Conservation (phyloP, 2,797 vertebrate species). For the Chelon auratus region DNA sequence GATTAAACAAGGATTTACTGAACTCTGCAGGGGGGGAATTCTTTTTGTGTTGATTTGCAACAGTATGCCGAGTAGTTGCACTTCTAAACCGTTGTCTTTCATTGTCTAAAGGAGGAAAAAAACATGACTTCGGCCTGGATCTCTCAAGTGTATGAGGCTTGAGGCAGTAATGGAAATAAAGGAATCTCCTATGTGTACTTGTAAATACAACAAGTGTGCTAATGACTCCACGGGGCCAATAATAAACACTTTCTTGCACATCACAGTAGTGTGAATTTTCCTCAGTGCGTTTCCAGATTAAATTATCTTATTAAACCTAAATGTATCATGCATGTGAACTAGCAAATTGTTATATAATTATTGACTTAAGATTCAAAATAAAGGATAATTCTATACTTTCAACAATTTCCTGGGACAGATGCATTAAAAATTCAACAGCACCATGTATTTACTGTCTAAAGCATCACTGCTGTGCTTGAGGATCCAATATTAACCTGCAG, state of each 20-base stretch:
- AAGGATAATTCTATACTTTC: no score
- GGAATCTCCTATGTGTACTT: constrained; percentile 30
- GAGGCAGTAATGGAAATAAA: constrained; percentile 21
- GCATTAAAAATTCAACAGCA: constrained; percentile 16
- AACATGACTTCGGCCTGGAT: not conserved
- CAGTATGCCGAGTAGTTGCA: not conserved
- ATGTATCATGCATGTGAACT: no score
- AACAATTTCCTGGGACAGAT: not conserved
- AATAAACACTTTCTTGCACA: constrained; percentile 18
- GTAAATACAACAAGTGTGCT: constrained; percentile 5
- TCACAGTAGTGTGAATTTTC: constrained; percentile 3
- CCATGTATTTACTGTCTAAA: not conserved
- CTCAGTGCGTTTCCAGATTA: constrained; percentile 9
- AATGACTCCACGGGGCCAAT: constrained; percentile 27
- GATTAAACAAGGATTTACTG: constrained; percentile 46
- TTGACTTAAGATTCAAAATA: no score
- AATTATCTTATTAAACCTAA: not conserved
- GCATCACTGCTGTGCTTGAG: not conserved
- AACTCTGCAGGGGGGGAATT: constrained; percentile 21
- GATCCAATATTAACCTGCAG: constrained; percentile 17
- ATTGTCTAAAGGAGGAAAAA: constrained; percentile 12
- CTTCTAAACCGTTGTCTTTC: constrained; percentile 1
- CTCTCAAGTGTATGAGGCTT: constrained; percentile 13
- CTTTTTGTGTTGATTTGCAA: constrained; percentile 1
- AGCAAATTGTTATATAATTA: no score